Evolutionary conservation across 2,797 vertebrate genomes (phyloP), one percentile per base, ranked within the genome.

Genomic region (Anas georgica): DNA sequence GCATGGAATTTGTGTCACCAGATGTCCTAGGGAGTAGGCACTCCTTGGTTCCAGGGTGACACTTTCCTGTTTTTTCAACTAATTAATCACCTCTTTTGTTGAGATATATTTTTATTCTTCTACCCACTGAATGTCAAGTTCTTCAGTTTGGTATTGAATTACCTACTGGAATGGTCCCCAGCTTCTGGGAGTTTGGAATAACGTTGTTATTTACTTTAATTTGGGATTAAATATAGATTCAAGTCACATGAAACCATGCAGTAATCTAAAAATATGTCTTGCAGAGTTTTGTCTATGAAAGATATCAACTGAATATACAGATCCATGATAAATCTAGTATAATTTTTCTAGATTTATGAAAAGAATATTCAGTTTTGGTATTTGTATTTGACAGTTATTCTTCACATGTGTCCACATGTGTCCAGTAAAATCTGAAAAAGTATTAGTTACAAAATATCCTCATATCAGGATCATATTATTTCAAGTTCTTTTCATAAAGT

Each of bases 191-290:
- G 22, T 31, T 91, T 56, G 70, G 84, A 91, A 94, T 84, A 88
- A 69, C 28, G 45, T 55, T 50, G 60, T 68, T 93, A 91, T 59
- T 91, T 39, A 70, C 86, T 88, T 93, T 80, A 90, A 84, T 94
- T 95, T 92, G 50, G 45, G 64, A 62, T 78, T 93, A 91, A 94
- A 83, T 91, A 82, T 96, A 87, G 86, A 91, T 68, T 69, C 81
- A 68, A 79, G 62, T 93, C 93, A 88, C 10, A 33, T 96, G 93
- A 94, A 95, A 95, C 91, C 75, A 82, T 83, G 72, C 78, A 95
- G 83, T 13, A 60, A 80, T 64, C 83, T 91, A 95, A 95, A 96
- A 95, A 96, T 92, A 94, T 7, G 56, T 50, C 5, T 1, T 83
- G 69, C 66, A 86, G 82, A 80, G 31, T 67, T 86, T 90, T 91